Evolutionary conservation across 2,888 invertebrate species (phyloP).

Genomic region (Cephus pygmeus): DNA sequence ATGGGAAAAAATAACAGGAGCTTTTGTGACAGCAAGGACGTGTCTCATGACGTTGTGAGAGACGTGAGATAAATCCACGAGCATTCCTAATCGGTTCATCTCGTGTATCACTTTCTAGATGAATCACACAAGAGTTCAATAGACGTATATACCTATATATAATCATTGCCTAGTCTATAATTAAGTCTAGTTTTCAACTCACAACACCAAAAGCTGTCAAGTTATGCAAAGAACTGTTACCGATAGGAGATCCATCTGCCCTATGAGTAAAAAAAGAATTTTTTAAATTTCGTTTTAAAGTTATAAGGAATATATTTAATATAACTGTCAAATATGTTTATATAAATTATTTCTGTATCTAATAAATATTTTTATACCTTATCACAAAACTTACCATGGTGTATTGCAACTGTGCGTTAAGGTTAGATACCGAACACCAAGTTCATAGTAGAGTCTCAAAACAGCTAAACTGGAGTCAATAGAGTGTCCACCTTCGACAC

Average conservation of each 20-base stretch:
- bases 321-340: too few relatives aligned
- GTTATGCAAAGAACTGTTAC: slow-evolving; percentile 50
- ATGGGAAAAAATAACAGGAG: slow-evolving; percentile 74
- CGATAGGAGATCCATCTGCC: slow-evolving; percentile 63
- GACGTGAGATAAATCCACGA: slow-evolving; percentile 73
- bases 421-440: slow-evolving; percentile 73
- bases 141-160: not conserved
- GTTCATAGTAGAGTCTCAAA: slow-evolving; percentile 70
- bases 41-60: slow-evolving; percentile 71
- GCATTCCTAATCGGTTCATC: slow-evolving; percentile 76
- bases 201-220: slow-evolving; percentile 66
- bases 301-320: too few relatives aligned
- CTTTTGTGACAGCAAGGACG: slow-evolving; percentile 67
- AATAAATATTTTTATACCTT: slow-evolving; percentile 48
- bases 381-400: slow-evolving; percentile 67
- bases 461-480: slow-evolving; percentile 71
- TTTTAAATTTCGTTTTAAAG: not conserved
- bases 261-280: slow-evolving; percentile 37
- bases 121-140: slow-evolving; percentile 12
- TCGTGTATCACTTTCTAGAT: slow-evolving; percentile 69
- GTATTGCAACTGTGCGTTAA: slow-evolving; percentile 73
- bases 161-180: slow-evolving; percentile 11
- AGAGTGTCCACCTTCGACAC: slow-evolving; percentile 73
- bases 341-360: too few relatives aligned
- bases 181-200: slow-evolving; percentile 17